Evolutionary conservation across 2,797 vertebrate genomes (phyloP).

Genomic region (Microhierax caerulescens): DNA sequence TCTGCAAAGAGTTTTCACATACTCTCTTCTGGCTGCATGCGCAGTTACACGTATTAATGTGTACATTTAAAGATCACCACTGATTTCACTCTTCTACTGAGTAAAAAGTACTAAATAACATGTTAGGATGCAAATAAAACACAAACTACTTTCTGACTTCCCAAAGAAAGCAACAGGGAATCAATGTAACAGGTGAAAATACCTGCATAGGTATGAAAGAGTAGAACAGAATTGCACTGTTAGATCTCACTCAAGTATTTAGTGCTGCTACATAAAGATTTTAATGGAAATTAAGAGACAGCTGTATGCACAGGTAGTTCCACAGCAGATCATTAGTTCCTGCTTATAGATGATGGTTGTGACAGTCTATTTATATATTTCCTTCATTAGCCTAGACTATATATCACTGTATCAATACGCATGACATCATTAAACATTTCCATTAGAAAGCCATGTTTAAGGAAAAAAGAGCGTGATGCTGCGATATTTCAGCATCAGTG

Average conservation of each 20-base stretch:
- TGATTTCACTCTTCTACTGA: background rate
- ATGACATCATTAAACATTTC: background rate
- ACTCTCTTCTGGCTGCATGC: background rate
- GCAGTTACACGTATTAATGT: background rate
- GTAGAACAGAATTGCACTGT: background rate
- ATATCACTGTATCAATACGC: background rate
- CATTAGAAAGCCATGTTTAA: background rate
- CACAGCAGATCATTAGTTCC: background rate
- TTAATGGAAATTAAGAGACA: background rate
- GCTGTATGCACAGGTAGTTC: background rate
- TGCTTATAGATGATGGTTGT: background rate
- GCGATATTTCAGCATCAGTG: background rate
- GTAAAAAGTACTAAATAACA: background rate
- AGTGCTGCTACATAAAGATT: background rate
- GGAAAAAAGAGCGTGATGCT: background rate
- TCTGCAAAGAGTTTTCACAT: constrained; percentile 1
- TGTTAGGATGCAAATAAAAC: background rate
- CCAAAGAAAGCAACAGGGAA: background rate
- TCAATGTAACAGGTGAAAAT: background rate
- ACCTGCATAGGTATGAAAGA: background rate
- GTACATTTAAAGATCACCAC: background rate
- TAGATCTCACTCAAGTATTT: background rate
- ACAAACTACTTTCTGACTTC: background rate
- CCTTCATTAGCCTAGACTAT: background rate
- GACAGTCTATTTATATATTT: background rate